A percentile compares a stretch with the other conserved stretches of the same genome.
phyloP scores from a whole-genome alignment of 2,113 vertebrate genomes.

The Gymnobelideus leadbeateri region DNA sequence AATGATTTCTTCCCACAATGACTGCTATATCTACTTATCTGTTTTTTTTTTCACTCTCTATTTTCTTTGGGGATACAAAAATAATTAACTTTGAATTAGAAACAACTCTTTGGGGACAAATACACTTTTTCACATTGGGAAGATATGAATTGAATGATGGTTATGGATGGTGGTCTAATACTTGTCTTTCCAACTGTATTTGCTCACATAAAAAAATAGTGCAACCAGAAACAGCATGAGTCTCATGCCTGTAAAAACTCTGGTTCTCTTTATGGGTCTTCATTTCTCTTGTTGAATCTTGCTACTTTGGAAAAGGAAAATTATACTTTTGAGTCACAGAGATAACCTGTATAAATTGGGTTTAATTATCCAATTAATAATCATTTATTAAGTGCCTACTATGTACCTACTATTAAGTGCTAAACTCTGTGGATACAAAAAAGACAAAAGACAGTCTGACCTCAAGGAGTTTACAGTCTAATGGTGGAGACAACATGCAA shows the following conservation, averaged over 20 bases:
- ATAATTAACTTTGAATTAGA: not conserved
- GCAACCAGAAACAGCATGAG: not conserved
- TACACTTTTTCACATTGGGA: not conserved
- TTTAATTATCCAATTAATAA: not conserved
- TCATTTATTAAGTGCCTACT: not conserved
- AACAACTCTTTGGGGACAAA: not conserved
- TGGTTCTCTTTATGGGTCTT: not conserved
- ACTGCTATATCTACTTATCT: not conserved
- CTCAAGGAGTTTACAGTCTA: not conserved
- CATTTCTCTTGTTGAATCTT: not conserved
- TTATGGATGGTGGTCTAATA: no score
- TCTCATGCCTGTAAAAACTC: not conserved
- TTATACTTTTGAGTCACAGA: not conserved
- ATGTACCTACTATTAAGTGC: not conserved
- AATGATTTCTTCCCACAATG: not conserved
- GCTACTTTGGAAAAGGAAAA: not conserved
- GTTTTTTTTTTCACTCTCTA: not conserved
- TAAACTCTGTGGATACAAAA: not conserved
- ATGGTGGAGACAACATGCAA: not conserved
- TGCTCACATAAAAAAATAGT: not conserved
- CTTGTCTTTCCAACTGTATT: no score
- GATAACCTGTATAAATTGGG: not conserved
- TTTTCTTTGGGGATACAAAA: not conserved
- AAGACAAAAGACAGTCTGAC: not conserved
- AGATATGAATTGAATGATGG: not conserved